Evolutionary conservation across 2,888 invertebrate genomes (phyloP), one percentile per base, ranked within the genome.

Genomic region (Harpalus rufipes): DNA sequence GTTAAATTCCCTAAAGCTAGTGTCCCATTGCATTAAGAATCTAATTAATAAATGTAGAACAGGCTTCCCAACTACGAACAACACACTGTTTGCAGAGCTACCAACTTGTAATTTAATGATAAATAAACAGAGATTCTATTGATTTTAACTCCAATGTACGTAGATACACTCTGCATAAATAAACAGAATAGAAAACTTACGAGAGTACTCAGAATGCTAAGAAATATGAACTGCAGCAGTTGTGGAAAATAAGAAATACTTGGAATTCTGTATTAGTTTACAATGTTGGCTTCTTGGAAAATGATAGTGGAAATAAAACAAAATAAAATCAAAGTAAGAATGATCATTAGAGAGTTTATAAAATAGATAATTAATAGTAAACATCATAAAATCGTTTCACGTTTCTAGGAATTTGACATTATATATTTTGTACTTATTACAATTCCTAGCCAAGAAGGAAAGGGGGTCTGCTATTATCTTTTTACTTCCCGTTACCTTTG

Each of bases 101-200:
- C 18, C 18, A 51, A 51, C 44, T 51, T 51, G 44, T 61, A 21
- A 61, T 61, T 61, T 61, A 61, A 61, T 61, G 61, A 61, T 61
- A 61, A 61, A 16, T 61, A 61, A 61, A 61, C 10, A 61, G 18
- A 6, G 61, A 18, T 18, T 16, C 61, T 61, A 61, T 61, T 61
- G 61, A 61, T 61, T 61, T 61, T 61, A 61, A 10, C 16, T 16
- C 21, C 7, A 5, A 16, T 21, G 61, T 61, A 61, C 21, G 21
- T 21, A 21, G 21, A 21, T 21, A 21, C 18, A 61, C 18, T 21
- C 61, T 16, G 61, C 18, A 21, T 21, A 61, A 61, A 61, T 61
- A 61, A 18, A 61, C 21, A 51, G 44, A 51, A 51, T 10, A 51
- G 44, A 51, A 51, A 51, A 5, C 32, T 10, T 8, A 51, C 44